Evolutionary conservation across 1,140 invertebrate genomes (phyloP), one percentile per base, ranked within the genome.

Genomic region (Drosophila ambigua): DNA sequence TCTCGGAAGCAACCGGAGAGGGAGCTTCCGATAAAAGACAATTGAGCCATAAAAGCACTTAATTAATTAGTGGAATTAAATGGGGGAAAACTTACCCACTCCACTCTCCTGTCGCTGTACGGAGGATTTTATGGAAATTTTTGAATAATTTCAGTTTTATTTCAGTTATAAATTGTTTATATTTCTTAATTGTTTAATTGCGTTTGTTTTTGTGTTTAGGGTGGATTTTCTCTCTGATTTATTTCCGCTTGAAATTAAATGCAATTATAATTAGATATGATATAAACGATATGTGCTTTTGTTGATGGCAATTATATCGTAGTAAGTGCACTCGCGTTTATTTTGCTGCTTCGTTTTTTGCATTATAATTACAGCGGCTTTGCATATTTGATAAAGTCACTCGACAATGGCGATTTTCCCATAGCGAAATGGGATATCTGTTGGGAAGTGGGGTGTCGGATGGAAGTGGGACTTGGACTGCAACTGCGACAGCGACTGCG

Each of bases 231-330:
- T 54, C 15, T 75, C 51, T 61, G 74, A 43, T 65, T 62, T 79
- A 69, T 78, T 85, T 85, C 82, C 82, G 83, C 78, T 85, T 78
- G 68, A 39, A 87, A 78, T 82, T 78, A 82, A 87, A 85, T 76
- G 66, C 65, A 82, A 85, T 87, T 78, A 63, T 57, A 69, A 60
- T 73, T 51, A 53, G 16, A 71, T 44, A 69, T 61, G 48, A 44
- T 51, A 31, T 65, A 52, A 48, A 48, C 49, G 41, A 50, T 46
- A 45, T 55, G 23, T 39, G 69, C n/a, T 55, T 69, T 73, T 66
- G 41, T 57, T 66, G 72, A 74, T 67, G 72, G 72, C 71, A 74
- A 66, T 66, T 75, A 75, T 60, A 58, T 64, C 13, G 11, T 5
- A 6, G 35, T 39, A 39, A 5, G 63, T 85, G 68, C 81, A 85